A percentile compares a stretch with the other conserved stretches of the same genome.
Evolutionary conservation across 2,797 vertebrate species (phyloP).

Genomic region (Manis crassicaudata): DNA sequence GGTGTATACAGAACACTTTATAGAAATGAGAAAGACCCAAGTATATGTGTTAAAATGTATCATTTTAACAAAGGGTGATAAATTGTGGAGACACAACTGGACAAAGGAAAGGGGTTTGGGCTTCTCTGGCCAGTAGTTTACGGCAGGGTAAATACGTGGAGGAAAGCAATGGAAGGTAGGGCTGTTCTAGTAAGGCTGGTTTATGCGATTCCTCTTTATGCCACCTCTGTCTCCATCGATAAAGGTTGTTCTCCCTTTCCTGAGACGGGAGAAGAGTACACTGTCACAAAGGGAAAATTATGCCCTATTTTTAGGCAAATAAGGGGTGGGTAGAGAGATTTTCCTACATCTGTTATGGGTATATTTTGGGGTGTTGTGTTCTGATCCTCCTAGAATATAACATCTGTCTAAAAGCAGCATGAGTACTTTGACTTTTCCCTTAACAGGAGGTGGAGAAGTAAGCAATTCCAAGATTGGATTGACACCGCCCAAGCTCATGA

Average conservation of each 20-base stretch:
- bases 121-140: not conserved
- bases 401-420: not conserved
- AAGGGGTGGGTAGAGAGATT: not conserved
- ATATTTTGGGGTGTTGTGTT: not conserved
- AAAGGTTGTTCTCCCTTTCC: not conserved
- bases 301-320: not conserved
- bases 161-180: not conserved
- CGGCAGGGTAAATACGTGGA: not conserved
- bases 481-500: not conserved
- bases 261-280: rapidly evolving
- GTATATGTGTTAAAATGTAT: no score
- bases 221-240: not conserved
- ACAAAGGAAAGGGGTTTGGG: not conserved
- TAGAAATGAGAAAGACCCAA: not conserved
- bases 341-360: not conserved
- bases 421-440: not conserved
- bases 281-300: not conserved
- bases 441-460: not conserved
- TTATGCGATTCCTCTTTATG: not conserved
- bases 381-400: not conserved
- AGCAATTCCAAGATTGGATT: not conserved
- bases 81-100: not conserved
- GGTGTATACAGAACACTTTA: not conserved
- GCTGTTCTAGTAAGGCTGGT: not conserved
- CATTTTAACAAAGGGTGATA: not conserved